Evolutionary conservation across 2,888 invertebrate species (phyloP).

Genomic region (Nemoura dubitans): DNA sequence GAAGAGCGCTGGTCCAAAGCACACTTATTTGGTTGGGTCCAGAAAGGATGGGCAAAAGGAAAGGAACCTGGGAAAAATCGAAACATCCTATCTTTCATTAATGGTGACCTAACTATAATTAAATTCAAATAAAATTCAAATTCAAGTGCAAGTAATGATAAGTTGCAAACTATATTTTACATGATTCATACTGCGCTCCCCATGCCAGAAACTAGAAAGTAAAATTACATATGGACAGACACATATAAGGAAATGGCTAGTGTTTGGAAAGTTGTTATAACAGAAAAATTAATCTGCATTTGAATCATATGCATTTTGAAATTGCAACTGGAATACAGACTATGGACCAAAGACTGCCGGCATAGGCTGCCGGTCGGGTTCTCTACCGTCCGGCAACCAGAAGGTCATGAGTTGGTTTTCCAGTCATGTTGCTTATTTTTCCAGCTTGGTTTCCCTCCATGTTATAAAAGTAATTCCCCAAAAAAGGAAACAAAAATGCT

Average conservation of each 20-base stretch:
- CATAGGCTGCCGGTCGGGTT: too few relatives aligned
- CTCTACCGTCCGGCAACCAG: too few relatives aligned
- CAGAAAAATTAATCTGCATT: too few relatives aligned
- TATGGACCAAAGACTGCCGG: too few relatives aligned
- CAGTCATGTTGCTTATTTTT: too few relatives aligned
- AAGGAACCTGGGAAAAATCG: neutral
- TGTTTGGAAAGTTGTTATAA: neutral
- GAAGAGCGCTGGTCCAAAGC: neutral
- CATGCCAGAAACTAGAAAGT: neutral
- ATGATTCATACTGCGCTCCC: neutral
- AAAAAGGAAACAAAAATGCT: too few relatives aligned
- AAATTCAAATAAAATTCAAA: neutral
- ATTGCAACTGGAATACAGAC: too few relatives aligned
- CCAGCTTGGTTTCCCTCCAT: too few relatives aligned
- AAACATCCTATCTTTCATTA: neutral
- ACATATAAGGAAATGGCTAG: conserved; percentile 40
- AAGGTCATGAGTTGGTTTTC: too few relatives aligned
- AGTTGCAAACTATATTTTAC: neutral
- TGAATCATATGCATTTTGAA: too few relatives aligned
- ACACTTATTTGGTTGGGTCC: neutral
- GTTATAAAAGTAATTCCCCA: too few relatives aligned
- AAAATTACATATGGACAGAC: neutral
- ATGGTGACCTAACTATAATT: neutral
- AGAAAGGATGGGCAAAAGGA: neutral
- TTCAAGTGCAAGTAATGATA: neutral